These are phyloP conservation scores for Neopipo cinnamomea DNA, from an alignment of 2,113 vertebrate species.

Conservation along the genomic window DNA sequence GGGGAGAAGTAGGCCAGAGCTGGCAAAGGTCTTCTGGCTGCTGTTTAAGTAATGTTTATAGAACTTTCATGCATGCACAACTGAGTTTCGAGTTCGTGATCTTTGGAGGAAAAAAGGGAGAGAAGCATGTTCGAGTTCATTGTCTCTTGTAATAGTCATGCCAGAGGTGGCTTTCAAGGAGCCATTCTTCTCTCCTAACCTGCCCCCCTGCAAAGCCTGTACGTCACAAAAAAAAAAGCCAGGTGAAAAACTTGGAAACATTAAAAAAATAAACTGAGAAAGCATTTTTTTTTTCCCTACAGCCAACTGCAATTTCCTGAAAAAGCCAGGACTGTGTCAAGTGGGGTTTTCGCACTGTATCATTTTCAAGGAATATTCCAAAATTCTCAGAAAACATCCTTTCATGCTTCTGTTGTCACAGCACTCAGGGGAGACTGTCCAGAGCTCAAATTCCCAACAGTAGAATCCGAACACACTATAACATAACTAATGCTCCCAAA, in stretches of 20 bases:
- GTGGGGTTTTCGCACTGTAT: slow-evolving; percentile 23
- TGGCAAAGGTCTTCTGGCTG: slow-evolving; percentile 49
- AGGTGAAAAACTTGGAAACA: not conserved
- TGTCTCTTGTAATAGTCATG: slow-evolving; percentile 19
- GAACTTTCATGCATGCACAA: slow-evolving; percentile 49
- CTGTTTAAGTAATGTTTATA: slow-evolving; percentile 64
- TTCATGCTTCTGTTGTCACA: slow-evolving; percentile 51
- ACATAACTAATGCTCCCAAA: slow-evolving; percentile 45
- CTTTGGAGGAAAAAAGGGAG: slow-evolving; percentile 33
- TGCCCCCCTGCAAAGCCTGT: not conserved
- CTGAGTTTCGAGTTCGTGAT: slow-evolving; percentile 52
- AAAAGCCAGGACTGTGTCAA: slow-evolving; percentile 14
- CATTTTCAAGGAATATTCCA: slow-evolving; percentile 39
- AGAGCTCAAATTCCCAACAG: slow-evolving; percentile 39
- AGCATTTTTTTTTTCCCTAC: not conserved
- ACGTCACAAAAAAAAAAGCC: not conserved
- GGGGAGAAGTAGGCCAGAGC: slow-evolving; percentile 37
- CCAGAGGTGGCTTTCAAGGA: slow-evolving; percentile 45
- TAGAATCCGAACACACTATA: slow-evolving; percentile 44
- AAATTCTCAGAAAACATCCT: slow-evolving; percentile 49
- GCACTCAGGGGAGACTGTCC: slow-evolving; percentile 33
- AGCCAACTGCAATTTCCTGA: slow-evolving; percentile 15
- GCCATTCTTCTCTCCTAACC: not conserved
- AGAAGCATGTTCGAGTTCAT: slow-evolving; percentile 52
- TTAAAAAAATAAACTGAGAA: not conserved